Evolutionary conservation across 2,797 vertebrate species (phyloP).

Genomic region (Coilia nasus): DNA sequence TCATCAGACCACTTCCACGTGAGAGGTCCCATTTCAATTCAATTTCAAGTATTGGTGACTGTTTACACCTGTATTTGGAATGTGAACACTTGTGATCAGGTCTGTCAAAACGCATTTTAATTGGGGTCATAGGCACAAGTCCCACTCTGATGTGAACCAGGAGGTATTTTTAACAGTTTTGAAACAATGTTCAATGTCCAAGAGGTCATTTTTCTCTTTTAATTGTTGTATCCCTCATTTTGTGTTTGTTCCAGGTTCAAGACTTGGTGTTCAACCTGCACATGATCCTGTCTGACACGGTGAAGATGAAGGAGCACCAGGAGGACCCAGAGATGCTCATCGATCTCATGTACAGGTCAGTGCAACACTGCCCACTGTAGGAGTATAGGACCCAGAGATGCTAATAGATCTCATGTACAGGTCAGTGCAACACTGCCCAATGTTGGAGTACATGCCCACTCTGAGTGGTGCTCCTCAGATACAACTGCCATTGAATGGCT

Average conservation of each 20-base stretch:
- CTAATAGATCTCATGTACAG: constrained; percentile 98
- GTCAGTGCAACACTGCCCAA: constrained; percentile 48
- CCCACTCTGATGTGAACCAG: too few relatives aligned
- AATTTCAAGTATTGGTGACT: too few relatives aligned
- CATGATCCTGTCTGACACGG: constrained; percentile 98
- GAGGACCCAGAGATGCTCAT: constrained; percentile 99
- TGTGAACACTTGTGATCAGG: too few relatives aligned
- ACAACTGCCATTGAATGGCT: background rate
- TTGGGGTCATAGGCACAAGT: too few relatives aligned
- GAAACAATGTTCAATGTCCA: too few relatives aligned
- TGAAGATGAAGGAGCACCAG: constrained; percentile 99
- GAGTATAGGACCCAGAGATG: constrained; percentile 93
- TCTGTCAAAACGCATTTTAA: too few relatives aligned
- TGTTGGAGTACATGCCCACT: too few relatives aligned
- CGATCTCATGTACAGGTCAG: constrained; percentile 95
- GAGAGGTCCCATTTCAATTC: too few relatives aligned
- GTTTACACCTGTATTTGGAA: too few relatives aligned
- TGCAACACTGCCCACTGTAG: too few relatives aligned
- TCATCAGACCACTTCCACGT: too few relatives aligned
- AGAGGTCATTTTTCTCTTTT: background rate
- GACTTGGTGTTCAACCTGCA: constrained; percentile 98
- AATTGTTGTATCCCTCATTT: background rate
- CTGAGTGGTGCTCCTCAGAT: background rate
- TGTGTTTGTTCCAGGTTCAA: constrained; percentile 82
- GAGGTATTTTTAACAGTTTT: too few relatives aligned